Evolutionary conservation across 2,113 vertebrate species (phyloP).

Genomic region (Eulemur rufifrons): DNA sequence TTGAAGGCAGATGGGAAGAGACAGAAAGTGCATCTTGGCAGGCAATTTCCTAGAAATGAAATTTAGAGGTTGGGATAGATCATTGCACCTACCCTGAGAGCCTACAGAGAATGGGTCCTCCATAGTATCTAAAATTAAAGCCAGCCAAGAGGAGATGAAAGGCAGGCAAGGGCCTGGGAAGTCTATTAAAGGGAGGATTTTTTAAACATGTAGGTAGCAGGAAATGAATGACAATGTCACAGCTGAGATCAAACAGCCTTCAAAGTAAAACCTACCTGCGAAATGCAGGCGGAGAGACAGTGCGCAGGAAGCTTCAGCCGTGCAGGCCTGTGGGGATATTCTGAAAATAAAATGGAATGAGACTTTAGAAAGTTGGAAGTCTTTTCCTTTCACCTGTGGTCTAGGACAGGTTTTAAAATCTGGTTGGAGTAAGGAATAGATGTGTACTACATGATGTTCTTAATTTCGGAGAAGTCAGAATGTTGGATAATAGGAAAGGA

Average conservation of each 20-base stretch:
- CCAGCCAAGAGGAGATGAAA: constrained; percentile 27
- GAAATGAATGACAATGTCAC: constrained; percentile 11
- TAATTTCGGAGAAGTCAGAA: background rate
- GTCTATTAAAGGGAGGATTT: background rate
- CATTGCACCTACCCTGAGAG: background rate
- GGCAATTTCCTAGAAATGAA: background rate
- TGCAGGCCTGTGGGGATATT: background rate
- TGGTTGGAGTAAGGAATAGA: background rate
- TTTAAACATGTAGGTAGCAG: constrained; percentile 2
- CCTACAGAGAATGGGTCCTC: background rate
- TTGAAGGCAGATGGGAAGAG: background rate
- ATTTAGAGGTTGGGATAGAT: background rate
- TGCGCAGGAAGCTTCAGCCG: background rate
- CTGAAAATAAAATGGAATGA: constrained; percentile 1
- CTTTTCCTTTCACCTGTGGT: background rate
- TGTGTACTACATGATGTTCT: background rate
- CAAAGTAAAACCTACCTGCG: constrained; percentile 3
- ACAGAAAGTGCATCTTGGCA: background rate
- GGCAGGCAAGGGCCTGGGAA: background rate
- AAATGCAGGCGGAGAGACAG: background rate
- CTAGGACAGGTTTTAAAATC: background rate
- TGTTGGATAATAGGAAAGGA: background rate
- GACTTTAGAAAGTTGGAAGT: background rate
- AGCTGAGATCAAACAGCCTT: constrained; percentile 20
- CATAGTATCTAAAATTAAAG: background rate